Evolutionary conservation across 2,888 invertebrate genomes (phyloP).

Genomic region (Drosophila birchii): DNA sequence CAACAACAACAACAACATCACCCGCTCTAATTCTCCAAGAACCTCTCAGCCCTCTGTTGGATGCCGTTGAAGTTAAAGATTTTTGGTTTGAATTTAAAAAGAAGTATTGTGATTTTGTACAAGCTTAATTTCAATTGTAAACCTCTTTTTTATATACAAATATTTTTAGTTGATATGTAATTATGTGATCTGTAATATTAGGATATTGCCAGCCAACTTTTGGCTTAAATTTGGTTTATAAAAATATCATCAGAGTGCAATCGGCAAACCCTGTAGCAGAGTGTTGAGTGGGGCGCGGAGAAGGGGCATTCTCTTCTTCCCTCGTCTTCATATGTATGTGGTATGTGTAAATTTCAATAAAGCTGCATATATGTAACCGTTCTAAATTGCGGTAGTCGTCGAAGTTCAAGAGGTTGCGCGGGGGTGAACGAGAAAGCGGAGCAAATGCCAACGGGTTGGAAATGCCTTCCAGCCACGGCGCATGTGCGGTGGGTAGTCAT

Average conservation of each 20-base stretch:
- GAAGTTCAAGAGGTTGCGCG: constrained; percentile 34
- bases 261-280: constrained; percentile 18
- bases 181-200: neutral
- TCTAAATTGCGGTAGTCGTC: constrained; percentile 44
- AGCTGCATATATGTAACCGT: constrained; percentile 37
- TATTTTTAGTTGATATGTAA: neutral
- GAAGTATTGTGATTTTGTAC: neutral
- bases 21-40: neutral
- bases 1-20: constrained; percentile 1
- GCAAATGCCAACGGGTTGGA: constrained; percentile 69
- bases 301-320: constrained; percentile 11
- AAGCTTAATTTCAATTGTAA: neutral
- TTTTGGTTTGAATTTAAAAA: neutral
- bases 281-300: constrained; percentile 19
- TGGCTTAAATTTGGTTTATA: neutral
- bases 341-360: constrained; percentile 44
- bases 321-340: constrained; percentile 25
- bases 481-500: constrained; percentile 58
- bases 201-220: neutral
- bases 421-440: constrained; percentile 8
- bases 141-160: neutral
- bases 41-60: neutral
- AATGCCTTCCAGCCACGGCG: constrained; percentile 50
- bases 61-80: neutral
- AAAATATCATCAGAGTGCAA: constrained; percentile 2